phyloP scores from a whole-genome alignment of 1,140 invertebrate species.

The Drosophila teissieri region DNA sequence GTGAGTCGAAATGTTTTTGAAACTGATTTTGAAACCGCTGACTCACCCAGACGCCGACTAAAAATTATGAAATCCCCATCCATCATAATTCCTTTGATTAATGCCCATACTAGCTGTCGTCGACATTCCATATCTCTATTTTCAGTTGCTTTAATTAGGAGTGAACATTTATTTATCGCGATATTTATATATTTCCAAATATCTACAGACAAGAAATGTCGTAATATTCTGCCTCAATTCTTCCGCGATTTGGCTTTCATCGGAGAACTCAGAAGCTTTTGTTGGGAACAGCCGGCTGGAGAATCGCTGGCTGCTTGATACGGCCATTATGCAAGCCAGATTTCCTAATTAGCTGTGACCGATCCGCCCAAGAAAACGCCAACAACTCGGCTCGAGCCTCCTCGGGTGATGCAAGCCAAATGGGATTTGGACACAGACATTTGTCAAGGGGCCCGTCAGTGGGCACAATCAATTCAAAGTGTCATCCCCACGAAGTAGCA shows the following conservation, averaged over 20 bases:
- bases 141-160: conserved; percentile 4
- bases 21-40: conserved; percentile 3
- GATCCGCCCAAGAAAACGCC: conserved; percentile 46
- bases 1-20: conserved; percentile 34
- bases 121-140: neutral
- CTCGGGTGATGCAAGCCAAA: conserved; percentile 41
- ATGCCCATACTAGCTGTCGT: conserved; percentile 18
- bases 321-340: conserved; percentile 29
- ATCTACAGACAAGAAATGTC: too few relatives aligned
- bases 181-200: too few relatives aligned
- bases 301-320: conserved; percentile 1
- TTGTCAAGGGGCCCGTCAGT: conserved; percentile 49
- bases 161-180: neutral
- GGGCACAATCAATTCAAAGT: neutral
- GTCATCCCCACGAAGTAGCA: conserved; percentile 2
- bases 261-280: too few relatives aligned
- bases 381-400: neutral
- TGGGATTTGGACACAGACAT: conserved; percentile 44
- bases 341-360: conserved; percentile 56
- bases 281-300: too few relatives aligned
- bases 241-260: neutral
- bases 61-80: conserved; percentile 35
- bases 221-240: too few relatives aligned
- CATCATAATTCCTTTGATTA: conserved; percentile 26
- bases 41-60: neutral